phyloP scores from a whole-genome alignment of 2,797 vertebrate genomes.

The Malurus leucopterus region DNA sequence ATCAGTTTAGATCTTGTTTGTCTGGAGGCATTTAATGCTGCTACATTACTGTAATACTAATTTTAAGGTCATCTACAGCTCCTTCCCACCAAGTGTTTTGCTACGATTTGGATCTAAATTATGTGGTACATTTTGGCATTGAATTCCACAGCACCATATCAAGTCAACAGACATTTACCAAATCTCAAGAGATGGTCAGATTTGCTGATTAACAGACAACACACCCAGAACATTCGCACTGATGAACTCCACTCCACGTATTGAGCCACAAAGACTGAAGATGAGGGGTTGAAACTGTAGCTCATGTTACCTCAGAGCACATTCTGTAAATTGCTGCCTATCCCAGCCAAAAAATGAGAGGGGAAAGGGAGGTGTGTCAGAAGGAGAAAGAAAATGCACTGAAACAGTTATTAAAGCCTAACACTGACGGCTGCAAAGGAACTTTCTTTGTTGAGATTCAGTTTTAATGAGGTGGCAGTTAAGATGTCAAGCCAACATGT shows the following conservation, averaged over 20 bases:
- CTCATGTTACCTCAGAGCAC: background rate
- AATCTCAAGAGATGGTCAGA: background rate
- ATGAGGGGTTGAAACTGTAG: background rate
- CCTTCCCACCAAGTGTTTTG: background rate
- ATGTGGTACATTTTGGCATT: background rate
- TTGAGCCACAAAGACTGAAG: background rate
- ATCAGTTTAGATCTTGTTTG: background rate
- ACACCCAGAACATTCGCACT: background rate
- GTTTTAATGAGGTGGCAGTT: background rate
- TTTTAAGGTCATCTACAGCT: background rate
- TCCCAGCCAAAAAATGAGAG: background rate
- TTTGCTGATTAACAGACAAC: background rate
- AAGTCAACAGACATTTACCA: background rate
- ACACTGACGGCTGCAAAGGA: background rate
- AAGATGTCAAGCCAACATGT: background rate
- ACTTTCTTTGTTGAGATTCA: background rate
- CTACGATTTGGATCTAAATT: background rate
- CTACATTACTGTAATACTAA: background rate
- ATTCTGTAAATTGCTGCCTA: background rate
- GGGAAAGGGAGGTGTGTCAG: background rate
- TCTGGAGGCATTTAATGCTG: background rate
- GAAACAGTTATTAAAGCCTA: background rate
- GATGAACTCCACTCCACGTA: background rate
- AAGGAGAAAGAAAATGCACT: background rate
- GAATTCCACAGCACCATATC: background rate